Base-by-base conservation (phyloP, 2,888 invertebrate genomes). In the Agapetus fuscipes region DNA sequence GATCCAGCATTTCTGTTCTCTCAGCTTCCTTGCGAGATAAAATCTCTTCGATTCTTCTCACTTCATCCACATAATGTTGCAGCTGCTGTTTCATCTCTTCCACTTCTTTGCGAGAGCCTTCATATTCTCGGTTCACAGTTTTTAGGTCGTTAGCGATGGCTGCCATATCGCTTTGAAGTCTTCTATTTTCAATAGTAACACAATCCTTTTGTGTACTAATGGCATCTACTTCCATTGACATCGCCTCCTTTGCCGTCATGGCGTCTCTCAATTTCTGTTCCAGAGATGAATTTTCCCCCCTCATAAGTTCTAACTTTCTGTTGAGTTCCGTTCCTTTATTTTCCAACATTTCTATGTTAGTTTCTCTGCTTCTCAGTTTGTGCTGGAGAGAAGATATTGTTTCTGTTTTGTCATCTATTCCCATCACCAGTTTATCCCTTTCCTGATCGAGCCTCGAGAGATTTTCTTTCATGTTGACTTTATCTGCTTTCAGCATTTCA, bases 1-100 rank as follows among this genome's bases (percentile, higher is more conserved):
- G 82, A 54, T 86, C 84, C 51, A 87, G 56, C 77, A 88, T 78
- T 56, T 85, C 84, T 41, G 78, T 78, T 40, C 86, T 71, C 61
- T 87, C 86, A 43, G 76, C 75, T 62, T 87, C 87, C 77, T 86
- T 64, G 20, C 78, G 71, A 41, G 78, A 73, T 17, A 87, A 66
- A 41, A 85, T 61, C 52, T 87, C 85, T 59, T 87, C 86, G 44
- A 82, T 81, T 51, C 83, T 71, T 53, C 83, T 78, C 11, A 88
- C 80, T 67, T 87, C 85, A 51, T 78, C 76, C 3, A 87, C 84
- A 62, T 88, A 88, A 53, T 84, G 82, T 53, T 85, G 84, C 43
- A 87, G 60, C 55, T 87, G 84, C 45, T 76, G 72, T 56, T 82
- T 85, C 46, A 87, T 62, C 50, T 79, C 74, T 39, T 78, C 80